A percentile compares a stretch with the other conserved stretches of the same genome.
Evolutionary conservation across 2,113 vertebrate species (phyloP).

Genomic region (Crypturellus undulatus): DNA sequence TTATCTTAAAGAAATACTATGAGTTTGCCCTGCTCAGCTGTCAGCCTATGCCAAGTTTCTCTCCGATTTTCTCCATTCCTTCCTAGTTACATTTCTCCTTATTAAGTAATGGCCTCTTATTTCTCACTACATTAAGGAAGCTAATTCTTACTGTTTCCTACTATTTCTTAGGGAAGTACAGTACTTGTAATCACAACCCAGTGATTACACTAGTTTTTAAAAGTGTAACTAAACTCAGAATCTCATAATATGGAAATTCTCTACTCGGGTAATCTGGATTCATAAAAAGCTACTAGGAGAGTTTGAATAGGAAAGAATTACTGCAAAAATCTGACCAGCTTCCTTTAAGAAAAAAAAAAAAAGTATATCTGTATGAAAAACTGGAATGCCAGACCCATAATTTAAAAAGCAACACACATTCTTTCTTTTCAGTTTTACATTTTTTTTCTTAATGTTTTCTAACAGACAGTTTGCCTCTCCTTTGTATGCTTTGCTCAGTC

Average conservation of each 20-base stretch:
- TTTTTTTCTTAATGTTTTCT: not conserved
- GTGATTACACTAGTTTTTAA: not conserved
- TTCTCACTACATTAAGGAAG: not conserved
- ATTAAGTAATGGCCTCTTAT: not conserved
- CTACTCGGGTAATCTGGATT: not conserved
- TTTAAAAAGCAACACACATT: not conserved
- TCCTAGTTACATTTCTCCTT: not conserved
- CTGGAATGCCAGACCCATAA: not conserved
- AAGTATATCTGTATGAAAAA: not conserved
- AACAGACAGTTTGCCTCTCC: slow-evolving; percentile 21
- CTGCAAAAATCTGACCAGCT: not conserved
- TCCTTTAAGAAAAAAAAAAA: not conserved
- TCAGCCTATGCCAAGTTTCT: not conserved
- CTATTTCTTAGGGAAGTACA: not conserved
- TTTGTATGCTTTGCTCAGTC: slow-evolving; percentile 45
- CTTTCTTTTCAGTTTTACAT: not conserved
- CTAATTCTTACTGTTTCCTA: not conserved
- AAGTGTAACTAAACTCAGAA: not conserved
- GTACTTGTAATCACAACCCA: not conserved
- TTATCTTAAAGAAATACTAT: not conserved
- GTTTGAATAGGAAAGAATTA: not conserved
- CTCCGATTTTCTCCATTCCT: not conserved
- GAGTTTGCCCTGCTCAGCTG: not conserved
- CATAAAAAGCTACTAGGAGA: not conserved
- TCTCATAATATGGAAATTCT: not conserved